Evolutionary conservation across 1,140 invertebrate genomes (phyloP), one percentile per base, ranked within the genome.

Genomic region (Hermatobates lingyangjiaoensis): DNA sequence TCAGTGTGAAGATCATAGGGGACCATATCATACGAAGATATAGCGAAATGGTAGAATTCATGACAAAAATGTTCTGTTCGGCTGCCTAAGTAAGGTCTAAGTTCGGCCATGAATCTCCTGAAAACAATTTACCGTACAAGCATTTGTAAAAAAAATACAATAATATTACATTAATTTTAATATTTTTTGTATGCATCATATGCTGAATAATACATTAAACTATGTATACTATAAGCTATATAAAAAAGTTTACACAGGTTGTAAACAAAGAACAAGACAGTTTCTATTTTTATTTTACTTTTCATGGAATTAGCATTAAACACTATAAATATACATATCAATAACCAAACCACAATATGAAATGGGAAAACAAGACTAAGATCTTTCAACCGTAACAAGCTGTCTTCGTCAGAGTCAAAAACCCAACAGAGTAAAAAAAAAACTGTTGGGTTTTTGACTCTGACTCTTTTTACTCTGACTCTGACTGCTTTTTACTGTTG

Each of bases 41-140:
- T 74, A 34, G 89, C 87, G 71, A 87, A 96, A 63, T 76, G 79
- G 55, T 81, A 79, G 53, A 95, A 74, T 63, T 96, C 91, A 60
- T 93, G 87, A 30, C 88, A 72, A 66, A 96, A 95, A 63, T 91
- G 87, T 53, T 76, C 73, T 0, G 79, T 80, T 51, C 74, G 70
- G 15, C 66, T 63, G 15, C 72, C 72, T 27, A 82, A 68, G 60
- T 74, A 76, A 2, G 71, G 64, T 1, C 66, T 62, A 18, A 85
- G 58, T 0, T 71, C 60, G 27, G 74, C 71, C 21, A 74, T 73
- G 65, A 95, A 91, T 59, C 77, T 74, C 12, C 53, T 54, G 30
- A 24, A 51, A 42, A 50, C 21, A 44, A 7, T 14, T 14, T 10
- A 21, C 5, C 18, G 18, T 34, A 18, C 30, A 34, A 12, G 18